phyloP scores from a whole-genome alignment of 23 tunicate species.

The Phallusia fumigata region DNA sequence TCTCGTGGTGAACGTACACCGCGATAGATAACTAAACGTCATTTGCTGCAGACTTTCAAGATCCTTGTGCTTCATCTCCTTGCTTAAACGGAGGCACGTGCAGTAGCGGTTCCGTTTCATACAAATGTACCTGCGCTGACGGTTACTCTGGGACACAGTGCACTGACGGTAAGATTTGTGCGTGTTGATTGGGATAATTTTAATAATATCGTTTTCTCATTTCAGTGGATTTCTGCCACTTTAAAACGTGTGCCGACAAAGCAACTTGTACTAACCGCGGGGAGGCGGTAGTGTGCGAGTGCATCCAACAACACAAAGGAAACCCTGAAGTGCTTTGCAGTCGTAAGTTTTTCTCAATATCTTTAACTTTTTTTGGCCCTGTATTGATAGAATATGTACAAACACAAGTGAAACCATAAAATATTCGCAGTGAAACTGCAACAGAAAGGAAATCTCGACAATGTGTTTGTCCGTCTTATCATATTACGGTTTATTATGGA shows the following conservation, averaged over 20 bases:
- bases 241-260: not conserved
- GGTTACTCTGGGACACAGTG: not conserved
- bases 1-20: not conserved
- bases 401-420: too few species aligned
- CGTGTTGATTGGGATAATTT: not conserved
- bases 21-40: not conserved
- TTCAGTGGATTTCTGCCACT: not conserved
- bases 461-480: too few species aligned
- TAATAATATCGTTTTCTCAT: not conserved
- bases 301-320: constrained; percentile 5
- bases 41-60: not conserved
- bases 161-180: not conserved
- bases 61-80: not conserved
- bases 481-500: too few species aligned
- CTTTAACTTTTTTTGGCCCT: too few species aligned
- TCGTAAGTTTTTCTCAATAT: not conserved
- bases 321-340: not conserved
- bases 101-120: not conserved
- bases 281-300: not conserved
- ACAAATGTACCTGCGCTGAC: not conserved
- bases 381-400: too few species aligned
- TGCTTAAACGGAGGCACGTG: not conserved
- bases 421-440: too few species aligned
- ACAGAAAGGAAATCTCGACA: too few species aligned
- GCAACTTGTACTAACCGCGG: not conserved